Percentiles rank a stretch among this genome's conserved stretches.
Evolutionary conservation across 2,888 invertebrate genomes (phyloP).

Genomic region (Protonemura montana): DNA sequence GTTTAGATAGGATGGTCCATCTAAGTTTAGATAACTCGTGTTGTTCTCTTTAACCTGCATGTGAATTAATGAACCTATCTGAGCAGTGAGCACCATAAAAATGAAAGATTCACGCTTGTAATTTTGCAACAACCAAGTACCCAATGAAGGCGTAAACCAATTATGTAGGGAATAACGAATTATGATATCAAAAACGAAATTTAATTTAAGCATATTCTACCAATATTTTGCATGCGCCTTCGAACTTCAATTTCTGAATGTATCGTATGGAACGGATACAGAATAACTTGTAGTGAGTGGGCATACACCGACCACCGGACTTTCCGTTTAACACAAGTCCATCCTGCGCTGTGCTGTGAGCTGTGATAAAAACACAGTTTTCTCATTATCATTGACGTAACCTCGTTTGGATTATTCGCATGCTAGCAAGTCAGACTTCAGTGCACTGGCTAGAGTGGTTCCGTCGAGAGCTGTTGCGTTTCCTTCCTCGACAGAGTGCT

Average conservation of each 20-base stretch:
- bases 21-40: background rate
- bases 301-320: background rate
- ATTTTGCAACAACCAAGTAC: too few relatives aligned
- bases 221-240: too few relatives aligned
- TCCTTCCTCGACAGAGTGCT: background rate
- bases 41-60: background rate
- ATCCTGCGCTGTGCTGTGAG: background rate
- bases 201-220: too few relatives aligned
- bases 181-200: too few relatives aligned
- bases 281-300: too few relatives aligned
- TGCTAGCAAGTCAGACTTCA: background rate
- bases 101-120: too few relatives aligned
- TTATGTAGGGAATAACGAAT: too few relatives aligned
- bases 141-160: too few relatives aligned
- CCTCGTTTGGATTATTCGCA: background rate
- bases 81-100: too few relatives aligned
- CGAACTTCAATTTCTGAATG: too few relatives aligned
- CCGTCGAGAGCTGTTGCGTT: background rate
- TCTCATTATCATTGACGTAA: background rate
- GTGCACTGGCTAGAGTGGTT: background rate
- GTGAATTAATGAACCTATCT: background rate
- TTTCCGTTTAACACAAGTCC: background rate
- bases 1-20: background rate
- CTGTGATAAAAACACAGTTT: conserved; percentile 7
- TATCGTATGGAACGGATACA: too few relatives aligned